These are phyloP conservation scores for Apogon talboti DNA, from an alignment of 2,797 vertebrate genomes.

Conservation along the genomic window DNA sequence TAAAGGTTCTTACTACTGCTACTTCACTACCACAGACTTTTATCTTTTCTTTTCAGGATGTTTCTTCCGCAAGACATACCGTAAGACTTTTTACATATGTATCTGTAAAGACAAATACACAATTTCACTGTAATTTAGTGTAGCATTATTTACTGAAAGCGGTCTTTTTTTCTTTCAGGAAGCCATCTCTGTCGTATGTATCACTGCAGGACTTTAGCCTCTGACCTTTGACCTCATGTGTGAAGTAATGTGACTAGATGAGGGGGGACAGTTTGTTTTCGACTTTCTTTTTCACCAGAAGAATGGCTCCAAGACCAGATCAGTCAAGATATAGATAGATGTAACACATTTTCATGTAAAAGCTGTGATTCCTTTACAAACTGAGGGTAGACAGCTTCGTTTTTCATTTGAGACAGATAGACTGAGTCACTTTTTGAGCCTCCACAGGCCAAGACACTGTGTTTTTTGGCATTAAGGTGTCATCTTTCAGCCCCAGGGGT, in stretches of 20 bases:
- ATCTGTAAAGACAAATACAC: not conserved
- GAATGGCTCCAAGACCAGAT: no score
- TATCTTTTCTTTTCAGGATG: not conserved
- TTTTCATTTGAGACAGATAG: no score
- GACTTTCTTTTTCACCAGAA: no score
- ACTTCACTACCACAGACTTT: not conserved
- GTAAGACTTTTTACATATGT: constrained; percentile 5
- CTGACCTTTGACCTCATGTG: constrained; percentile 1
- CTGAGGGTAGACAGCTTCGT: no score
- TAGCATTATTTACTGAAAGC: no score
- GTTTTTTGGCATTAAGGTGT: no score
- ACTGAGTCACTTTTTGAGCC: no score
- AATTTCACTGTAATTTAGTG: no score
- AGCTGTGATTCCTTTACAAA: no score
- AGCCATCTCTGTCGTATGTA: not conserved
- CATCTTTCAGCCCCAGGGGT: no score
- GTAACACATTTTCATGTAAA: no score
- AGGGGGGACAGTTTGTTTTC: not conserved
- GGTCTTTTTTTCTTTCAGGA: constrained; percentile 5
- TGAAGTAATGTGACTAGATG: constrained; percentile 1
- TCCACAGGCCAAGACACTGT: no score
- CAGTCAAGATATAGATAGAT: not conserved
- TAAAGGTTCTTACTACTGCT: not conserved
- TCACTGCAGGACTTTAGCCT: not conserved
- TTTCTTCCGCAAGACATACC: not conserved